Evolutionary conservation across 2,888 invertebrate genomes (phyloP).

Genomic region (Ditula angustiorana): DNA sequence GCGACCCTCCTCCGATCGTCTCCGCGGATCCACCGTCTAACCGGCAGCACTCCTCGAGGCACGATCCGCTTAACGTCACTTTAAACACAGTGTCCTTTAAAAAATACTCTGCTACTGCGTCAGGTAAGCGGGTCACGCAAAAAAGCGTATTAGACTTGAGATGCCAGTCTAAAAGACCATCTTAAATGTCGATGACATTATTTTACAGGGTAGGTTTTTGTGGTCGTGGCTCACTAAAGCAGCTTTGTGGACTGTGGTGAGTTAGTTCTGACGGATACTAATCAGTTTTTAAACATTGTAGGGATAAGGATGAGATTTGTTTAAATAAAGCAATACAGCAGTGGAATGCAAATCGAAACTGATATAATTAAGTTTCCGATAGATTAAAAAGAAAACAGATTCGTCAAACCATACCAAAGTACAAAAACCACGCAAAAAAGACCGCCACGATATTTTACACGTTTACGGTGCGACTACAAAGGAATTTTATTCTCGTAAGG

Average conservation of each 20-base stretch:
- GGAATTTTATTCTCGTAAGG: slow-evolving; percentile 34
- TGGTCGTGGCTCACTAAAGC: too few species aligned
- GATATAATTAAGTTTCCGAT: background rate
- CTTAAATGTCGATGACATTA: background rate
- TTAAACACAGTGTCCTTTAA: slow-evolving; percentile 43
- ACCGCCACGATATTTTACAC: slow-evolving; percentile 13
- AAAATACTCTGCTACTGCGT: slow-evolving; percentile 37
- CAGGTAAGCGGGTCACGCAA: slow-evolving; percentile 45
- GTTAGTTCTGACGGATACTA: slow-evolving; percentile 60
- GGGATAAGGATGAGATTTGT: slow-evolving; percentile 49
- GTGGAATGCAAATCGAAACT: slow-evolving; percentile 1
- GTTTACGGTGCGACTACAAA: slow-evolving; percentile 31
- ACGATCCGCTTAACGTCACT: slow-evolving; percentile 46
- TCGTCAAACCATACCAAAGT: slow-evolving; percentile 14
- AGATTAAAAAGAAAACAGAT: background rate
- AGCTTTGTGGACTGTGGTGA: slow-evolving; percentile 56
- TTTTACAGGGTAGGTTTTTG: too few species aligned
- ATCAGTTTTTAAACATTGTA: slow-evolving; percentile 59
- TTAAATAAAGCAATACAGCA: slow-evolving; percentile 54
- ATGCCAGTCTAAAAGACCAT: slow-evolving; percentile 2
- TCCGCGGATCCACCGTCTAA: slow-evolving; percentile 28
- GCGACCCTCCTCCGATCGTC: slow-evolving; percentile 54
- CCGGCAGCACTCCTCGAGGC: slow-evolving; percentile 43
- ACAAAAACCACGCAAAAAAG: slow-evolving; percentile 6
- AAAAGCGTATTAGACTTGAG: slow-evolving; percentile 26